Base-by-base conservation (phyloP, 1,140 invertebrate species). In the Scaptomyza montana region DNA sequence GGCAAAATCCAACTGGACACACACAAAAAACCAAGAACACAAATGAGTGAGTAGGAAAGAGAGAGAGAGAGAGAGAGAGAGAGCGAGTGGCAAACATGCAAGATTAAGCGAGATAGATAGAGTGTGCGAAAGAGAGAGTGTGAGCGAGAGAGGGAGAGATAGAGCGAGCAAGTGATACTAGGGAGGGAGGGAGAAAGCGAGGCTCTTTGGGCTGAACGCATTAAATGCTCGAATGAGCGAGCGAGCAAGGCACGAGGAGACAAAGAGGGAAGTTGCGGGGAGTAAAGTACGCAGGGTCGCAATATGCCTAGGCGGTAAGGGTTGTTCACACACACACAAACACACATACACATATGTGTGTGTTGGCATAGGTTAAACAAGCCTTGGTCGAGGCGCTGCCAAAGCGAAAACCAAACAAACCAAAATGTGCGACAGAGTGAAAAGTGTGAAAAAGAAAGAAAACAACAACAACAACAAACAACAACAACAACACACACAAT, bases 121-220 rank as follows among this genome's bases (percentile, higher is more conserved):
- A 4, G 5, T 12, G 39, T 10, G 19, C 47, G 13, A 41, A 19
- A 19, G 16, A 10, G 12, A 49, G 28, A 25, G 36, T 8, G 33
- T 30, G 39, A 16, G 9, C 8, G n/a, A 16, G 16, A 16, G 16
- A 25, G 21, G 12, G 39, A 45, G 36, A 43, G 19, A 28, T 2
- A 59, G 39, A 30, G 30, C 21, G 21, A 25, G 21, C 21, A 25
- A 25, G 21, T 25, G 21, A 25, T 25, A 25, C 21, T 25, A 2
- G 10, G 36, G 57, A 49, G 19, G 30, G 28, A 19, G 16, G 13
- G 36, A 9, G 10, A 47, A n/a, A 50, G 54, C 39, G 30, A 56
- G 25, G 51, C 63, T 56, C 66, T 76, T 74, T 21, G 59, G 59
- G 59, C 73, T 66, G 80, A 84, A 84, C 80, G 80, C 80, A 84